Evolutionary conservation across 2,113 vertebrate genomes (phyloP), one percentile per base, ranked within the genome.

Genomic region (Etheostoma cragini): DNA sequence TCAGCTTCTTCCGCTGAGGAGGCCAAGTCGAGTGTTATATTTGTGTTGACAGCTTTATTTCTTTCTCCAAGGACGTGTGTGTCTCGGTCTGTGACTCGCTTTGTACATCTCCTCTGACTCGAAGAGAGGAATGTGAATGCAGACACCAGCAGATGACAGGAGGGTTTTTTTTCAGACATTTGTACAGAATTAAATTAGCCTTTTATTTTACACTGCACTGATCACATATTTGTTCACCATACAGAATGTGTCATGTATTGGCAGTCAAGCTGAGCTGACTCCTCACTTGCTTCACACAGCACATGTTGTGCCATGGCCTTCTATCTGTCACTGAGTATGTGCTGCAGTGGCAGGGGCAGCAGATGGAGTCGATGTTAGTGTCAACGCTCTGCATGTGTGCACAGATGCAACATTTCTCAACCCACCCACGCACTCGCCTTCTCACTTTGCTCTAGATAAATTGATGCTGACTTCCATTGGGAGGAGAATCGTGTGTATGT

Each of bases 341-440:
- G 83, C 67, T 70, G 79, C 69, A 33, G 80, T 67, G 86, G 72
- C 71, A 78, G 79, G 75, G 56, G 77, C 76, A 85, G 78, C 92
- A 92, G 89, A 90, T 86, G 88, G 91, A 91, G 90, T 87, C 93
- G 90, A 91, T 92, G 91, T 90, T 84, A 2, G 83, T 88, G 91
- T 91, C 91, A 76, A 6, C 30, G 33, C 81, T 85, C 84, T 47
- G 78, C 83, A 60, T 82, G 90, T 85, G 90, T 64, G 79, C 76
- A 57, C 67, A 81, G 65, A 89, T 75, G 86, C 74, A 66, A 60
- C 69, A 50, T 85, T 83, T 87, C 80, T 91, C 80, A 81, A 61
- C 35, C 70, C 88, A 15, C 87, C 81, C 90, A 90, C 90, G 49
- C 87, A 64, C 71, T 8, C 45, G 81, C 78, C 81, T 80, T 58